These are phyloP conservation scores for Nesogale talazaci DNA, from an alignment of 2,113 vertebrate species.

Conservation along the genomic window DNA sequence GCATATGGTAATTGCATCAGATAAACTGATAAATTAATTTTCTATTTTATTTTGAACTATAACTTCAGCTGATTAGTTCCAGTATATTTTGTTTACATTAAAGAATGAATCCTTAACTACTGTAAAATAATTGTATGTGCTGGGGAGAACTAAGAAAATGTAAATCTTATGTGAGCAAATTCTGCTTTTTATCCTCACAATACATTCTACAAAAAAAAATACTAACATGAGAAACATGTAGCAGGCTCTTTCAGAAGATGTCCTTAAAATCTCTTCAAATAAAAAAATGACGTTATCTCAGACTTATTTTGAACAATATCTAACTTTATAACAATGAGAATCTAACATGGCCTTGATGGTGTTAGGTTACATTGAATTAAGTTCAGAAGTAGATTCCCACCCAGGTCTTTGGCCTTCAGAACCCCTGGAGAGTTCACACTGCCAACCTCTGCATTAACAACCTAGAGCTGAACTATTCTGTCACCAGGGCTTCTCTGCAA, in stretches of 20 bases:
- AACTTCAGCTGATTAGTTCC: neutral
- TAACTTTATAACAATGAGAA: neutral
- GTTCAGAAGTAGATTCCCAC: neutral
- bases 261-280: neutral
- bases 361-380: neutral
- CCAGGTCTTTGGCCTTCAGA: neutral
- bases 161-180: constrained; percentile 3
- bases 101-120: neutral
- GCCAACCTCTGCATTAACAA: neutral
- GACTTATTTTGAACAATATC: neutral
- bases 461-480: neutral
- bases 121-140: neutral
- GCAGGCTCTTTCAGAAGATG: neutral
- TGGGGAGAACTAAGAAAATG: constrained; percentile 14
- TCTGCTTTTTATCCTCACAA: neutral
- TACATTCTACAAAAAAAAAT: neutral
- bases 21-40: constrained; percentile 50
- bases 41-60: constrained; percentile 40
- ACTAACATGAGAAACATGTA: neutral
- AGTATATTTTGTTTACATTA: neutral
- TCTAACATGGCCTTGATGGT: neutral
- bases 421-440: neutral
- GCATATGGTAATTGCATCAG: neutral
- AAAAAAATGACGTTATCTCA: neutral
- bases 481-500: neutral